Evolutionary conservation across 1,140 invertebrate species (phyloP), one percentile per base, ranked within the genome.

Genomic region (Drosophila santomea): DNA sequence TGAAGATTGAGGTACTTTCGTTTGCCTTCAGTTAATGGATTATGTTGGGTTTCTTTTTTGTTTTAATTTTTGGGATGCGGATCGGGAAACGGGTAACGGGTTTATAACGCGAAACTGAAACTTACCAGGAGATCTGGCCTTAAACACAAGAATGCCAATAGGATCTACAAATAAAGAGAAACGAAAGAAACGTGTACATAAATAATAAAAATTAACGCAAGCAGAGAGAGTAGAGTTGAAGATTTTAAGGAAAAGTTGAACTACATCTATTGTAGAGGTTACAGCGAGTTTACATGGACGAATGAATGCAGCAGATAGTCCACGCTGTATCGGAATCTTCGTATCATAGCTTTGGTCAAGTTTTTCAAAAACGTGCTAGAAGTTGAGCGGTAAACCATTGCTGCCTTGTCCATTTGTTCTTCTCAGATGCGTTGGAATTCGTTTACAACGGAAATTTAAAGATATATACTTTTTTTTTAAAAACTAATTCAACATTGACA

Each of bases 131-230:
- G 93, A 94, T 94, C 94, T 94, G 94, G 94, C 94, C 94, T 94
- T 94, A 94, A 94, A 94, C 94, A 94, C 94, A 94, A 94, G 94
- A 94, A 94, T 94, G 94, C 94, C 94, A 94, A 94, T 94, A 94
- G 94, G 93, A 94, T 94, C 94, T 94, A 94, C 93, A 94, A 94
- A 91, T 83, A 77, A 90, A 92, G 88, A 90, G 72, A 90, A 90
- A 90, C 86, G 74, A 86, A 88, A 88, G 84, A 88, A 89, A 82
- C 74, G 71, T 52, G 32, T 89, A 89, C 82, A 85, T 85, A 89
- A 90, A 89, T 89, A 62, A 90, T 90, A 90, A 85, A 90, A 88
- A 82, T 59, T 77, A 80, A 86, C 66, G 57, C 48, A 88, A 79
- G 63, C 44, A 36, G 39, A 80, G 59, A 50, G 32, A 45, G 20